Percentiles rank a stretch among this genome's conserved stretches.
These are phyloP conservation scores for Drosophila falleni DNA, from an alignment of 2,888 invertebrate genomes.

Conservation along the genomic window DNA sequence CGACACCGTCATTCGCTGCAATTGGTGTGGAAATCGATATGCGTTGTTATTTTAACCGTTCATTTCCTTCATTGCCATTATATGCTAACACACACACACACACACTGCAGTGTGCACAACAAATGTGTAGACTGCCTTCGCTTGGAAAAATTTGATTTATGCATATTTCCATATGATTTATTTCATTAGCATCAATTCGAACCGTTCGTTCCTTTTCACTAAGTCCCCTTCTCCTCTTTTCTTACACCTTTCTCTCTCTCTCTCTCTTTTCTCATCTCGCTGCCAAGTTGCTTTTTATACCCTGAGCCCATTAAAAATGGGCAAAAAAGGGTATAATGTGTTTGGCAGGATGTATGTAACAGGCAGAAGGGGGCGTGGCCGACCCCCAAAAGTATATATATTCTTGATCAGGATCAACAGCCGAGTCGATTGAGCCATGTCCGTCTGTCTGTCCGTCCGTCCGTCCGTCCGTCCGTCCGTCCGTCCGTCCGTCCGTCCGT, in stretches of 20 bases:
- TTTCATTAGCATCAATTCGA: slow-evolving; percentile 76
- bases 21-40: slow-evolving; percentile 80
- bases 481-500: too few relatives aligned
- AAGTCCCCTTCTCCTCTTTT: neutral
- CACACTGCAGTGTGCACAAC: slow-evolving; percentile 38
- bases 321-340: too few relatives aligned
- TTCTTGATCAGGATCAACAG: too few relatives aligned
- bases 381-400: too few relatives aligned
- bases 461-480: too few relatives aligned
- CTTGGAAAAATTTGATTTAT: slow-evolving; percentile 73
- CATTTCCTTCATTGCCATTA: slow-evolving; percentile 75
- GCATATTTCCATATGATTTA: slow-evolving; percentile 80
- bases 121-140: slow-evolving; percentile 37
- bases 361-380: too few relatives aligned
- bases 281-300: slow-evolving; percentile 62
- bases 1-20: slow-evolving; percentile 59
- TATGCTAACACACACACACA: slow-evolving; percentile 15
- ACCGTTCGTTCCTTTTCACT: slow-evolving; percentile 24
- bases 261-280: slow-evolving; percentile 11
- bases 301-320: too few relatives aligned
- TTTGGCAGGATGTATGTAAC: too few relatives aligned
- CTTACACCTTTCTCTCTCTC: slow-evolving; percentile 3
- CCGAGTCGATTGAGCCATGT: too few relatives aligned
- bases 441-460: too few relatives aligned
- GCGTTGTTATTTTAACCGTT: slow-evolving; percentile 81